Evolutionary conservation across 2,888 invertebrate genomes (phyloP).

Genomic region (Timandra comae): DNA sequence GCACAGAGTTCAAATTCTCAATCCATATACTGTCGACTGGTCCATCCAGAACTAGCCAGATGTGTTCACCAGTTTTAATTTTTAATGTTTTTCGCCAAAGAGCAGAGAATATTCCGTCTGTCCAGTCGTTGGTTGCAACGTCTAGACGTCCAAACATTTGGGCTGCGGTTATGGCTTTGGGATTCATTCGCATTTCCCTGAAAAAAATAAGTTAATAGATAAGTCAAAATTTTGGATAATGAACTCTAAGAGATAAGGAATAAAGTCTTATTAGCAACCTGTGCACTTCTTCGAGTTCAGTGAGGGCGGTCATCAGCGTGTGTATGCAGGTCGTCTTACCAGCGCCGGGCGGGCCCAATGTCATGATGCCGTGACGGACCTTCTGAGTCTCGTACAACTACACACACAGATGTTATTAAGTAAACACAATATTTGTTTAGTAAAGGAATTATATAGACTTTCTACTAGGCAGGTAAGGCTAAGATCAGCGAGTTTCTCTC

Average conservation of each 20-base stretch:
- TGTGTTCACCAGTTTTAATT: slow-evolving; percentile 89
- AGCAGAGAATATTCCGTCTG: slow-evolving; percentile 98
- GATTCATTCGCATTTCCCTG: slow-evolving; percentile 98
- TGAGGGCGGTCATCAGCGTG: slow-evolving; percentile 93
- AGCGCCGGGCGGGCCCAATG: slow-evolving; percentile 94
- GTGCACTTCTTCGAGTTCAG: slow-evolving; percentile 89
- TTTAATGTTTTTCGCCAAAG: slow-evolving; percentile 96
- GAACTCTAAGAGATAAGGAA: too few species aligned
- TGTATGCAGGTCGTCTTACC: slow-evolving; percentile 95
- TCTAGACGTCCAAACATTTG: slow-evolving; percentile 98
- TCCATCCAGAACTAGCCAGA: slow-evolving; percentile 97
- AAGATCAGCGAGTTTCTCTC: too few species aligned
- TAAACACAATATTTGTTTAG: too few species aligned
- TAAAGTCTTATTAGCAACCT: slow-evolving; percentile 75
- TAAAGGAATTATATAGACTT: too few species aligned
- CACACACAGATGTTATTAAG: too few species aligned
- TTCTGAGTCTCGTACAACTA: slow-evolving; percentile 95
- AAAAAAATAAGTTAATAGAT: too few species aligned
- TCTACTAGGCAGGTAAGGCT: too few species aligned
- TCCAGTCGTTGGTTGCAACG: slow-evolving; percentile 99
- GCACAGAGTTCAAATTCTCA: slow-evolving; percentile 96
- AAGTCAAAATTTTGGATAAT: too few species aligned
- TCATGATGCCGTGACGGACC: slow-evolving; percentile 97
- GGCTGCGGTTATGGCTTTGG: slow-evolving; percentile 96
- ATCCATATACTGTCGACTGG: slow-evolving; percentile 99